Evolutionary conservation across 2,797 vertebrate genomes (phyloP).

Genomic region (Prionace glauca): DNA sequence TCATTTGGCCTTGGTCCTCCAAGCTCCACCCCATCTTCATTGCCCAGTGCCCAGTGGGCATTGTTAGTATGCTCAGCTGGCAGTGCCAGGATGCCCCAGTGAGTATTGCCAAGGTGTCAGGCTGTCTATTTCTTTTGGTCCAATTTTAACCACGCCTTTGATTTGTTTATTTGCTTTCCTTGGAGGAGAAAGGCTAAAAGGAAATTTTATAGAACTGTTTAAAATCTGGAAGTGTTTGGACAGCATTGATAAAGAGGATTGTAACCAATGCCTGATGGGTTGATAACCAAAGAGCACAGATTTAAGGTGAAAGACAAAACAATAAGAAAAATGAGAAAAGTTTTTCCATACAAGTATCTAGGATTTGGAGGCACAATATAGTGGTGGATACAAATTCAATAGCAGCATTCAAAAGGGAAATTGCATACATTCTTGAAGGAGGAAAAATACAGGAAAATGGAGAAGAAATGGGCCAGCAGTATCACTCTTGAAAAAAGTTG

Average conservation of each 20-base stretch:
- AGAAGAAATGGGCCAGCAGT: background rate
- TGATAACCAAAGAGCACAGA: background rate
- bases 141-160: background rate
- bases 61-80: too few relatives aligned
- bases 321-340: background rate
- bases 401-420: background rate
- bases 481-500: background rate
- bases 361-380: background rate
- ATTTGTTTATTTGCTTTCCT: background rate
- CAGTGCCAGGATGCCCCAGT: too few relatives aligned
- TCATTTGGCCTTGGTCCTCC: too few relatives aligned
- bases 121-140: background rate
- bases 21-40: too few relatives aligned
- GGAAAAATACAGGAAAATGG: background rate
- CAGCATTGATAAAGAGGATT: background rate
- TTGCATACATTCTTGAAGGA: background rate
- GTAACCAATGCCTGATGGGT: background rate
- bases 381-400: background rate
- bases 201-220: too few relatives aligned
- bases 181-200: too few relatives aligned
- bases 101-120: too few relatives aligned
- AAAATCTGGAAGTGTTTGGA: background rate
- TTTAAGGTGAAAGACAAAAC: background rate
- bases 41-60: too few relatives aligned
- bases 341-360: background rate